phyloP scores from a whole-genome alignment of 2,888 invertebrate species.

The Orthosia incerta region DNA sequence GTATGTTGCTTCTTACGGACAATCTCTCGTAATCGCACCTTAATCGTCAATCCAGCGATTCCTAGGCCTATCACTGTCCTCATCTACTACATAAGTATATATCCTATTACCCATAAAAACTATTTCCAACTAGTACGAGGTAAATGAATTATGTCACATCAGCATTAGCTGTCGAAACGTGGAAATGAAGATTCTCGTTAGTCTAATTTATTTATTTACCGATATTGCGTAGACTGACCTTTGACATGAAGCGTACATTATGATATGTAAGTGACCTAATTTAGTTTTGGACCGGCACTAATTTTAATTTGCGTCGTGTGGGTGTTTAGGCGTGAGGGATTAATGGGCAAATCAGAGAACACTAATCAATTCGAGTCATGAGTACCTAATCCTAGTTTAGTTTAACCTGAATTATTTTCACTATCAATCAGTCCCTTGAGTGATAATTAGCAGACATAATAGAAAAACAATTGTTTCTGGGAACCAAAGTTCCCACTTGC shows the following conservation, averaged over 20 bases:
- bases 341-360: not conserved
- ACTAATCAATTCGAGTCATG: not conserved
- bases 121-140: not conserved
- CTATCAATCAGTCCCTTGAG: too few species aligned
- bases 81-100: too few species aligned
- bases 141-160: not conserved
- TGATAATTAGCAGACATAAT: too few species aligned
- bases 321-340: not conserved
- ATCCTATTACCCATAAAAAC: too few species aligned
- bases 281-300: not conserved
- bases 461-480: too few species aligned
- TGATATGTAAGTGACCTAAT: not conserved
- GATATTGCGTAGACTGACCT: not conserved
- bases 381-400: not conserved
- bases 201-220: constrained; percentile 1
- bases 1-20: too few species aligned
- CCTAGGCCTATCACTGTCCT: too few species aligned
- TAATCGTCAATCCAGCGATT: too few species aligned
- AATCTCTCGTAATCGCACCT: too few species aligned
- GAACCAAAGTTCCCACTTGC: too few species aligned
- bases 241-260: not conserved
- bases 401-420: not conserved
- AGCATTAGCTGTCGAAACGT: not conserved
- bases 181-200: not conserved
- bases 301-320: not conserved